Conservation (phyloP, 2,113 vertebrate species). For the Pao palembangensis region DNA sequence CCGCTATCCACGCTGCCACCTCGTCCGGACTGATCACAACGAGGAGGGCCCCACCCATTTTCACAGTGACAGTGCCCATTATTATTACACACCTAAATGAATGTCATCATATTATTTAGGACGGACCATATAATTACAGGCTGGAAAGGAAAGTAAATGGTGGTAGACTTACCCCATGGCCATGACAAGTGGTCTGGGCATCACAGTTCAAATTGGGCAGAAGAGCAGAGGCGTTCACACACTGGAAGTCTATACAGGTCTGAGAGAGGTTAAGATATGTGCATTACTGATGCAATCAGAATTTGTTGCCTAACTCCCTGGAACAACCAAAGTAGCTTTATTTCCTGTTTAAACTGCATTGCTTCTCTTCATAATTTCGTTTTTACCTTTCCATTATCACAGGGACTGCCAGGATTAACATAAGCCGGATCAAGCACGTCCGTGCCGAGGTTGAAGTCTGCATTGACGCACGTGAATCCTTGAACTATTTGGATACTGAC, state of each 20-base stretch:
- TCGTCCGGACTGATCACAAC: constrained; percentile 61
- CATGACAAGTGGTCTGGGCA: constrained; percentile 69
- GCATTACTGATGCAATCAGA: not conserved
- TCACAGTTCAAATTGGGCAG: constrained; percentile 75
- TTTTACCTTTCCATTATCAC: constrained; percentile 76
- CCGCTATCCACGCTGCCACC: constrained; percentile 86
- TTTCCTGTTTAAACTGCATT: not conserved
- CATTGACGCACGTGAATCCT: constrained; percentile 69
- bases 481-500: constrained; percentile 39
- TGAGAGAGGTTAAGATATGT: constrained; percentile 36
- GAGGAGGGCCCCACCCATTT: constrained; percentile 76
- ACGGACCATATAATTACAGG: not conserved
- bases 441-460: constrained; percentile 79
- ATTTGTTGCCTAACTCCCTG: too few relatives aligned
- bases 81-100: constrained; percentile 77
- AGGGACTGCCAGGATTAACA: constrained; percentile 80
- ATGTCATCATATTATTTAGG: too few relatives aligned
- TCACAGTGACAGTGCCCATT: constrained; percentile 78
- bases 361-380: not conserved
- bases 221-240: constrained; percentile 75
- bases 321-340: not conserved
- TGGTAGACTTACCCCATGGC: constrained; percentile 74
- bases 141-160: not conserved
- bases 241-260: constrained; percentile 79
- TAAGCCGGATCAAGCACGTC: constrained; percentile 85